Base-by-base conservation (phyloP, 2,113 vertebrate species). In the Donacobius atricapilla region DNA sequence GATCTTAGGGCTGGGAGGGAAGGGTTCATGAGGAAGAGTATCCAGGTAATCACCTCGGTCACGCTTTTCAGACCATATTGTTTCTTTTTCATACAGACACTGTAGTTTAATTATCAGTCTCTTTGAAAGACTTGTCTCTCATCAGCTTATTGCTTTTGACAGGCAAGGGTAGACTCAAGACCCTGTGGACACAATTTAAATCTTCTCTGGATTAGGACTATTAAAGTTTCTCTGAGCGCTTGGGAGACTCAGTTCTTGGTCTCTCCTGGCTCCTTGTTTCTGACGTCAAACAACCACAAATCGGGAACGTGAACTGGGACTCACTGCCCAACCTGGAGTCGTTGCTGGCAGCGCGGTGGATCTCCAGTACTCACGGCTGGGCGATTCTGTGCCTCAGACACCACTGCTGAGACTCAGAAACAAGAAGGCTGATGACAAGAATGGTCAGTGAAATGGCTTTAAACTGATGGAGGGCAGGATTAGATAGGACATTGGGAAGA, bases 361-460 rank as follows among this genome's bases (percentile, higher is more conserved):
- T n/a, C 70, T 48, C 57, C 51, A 13, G 47, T 0, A 3, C 13
- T 7, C 16, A 3, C 0, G 21, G 68, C 47, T 17, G 24, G 23
- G 10, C 7, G 44, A 4, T 9, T 15, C 81, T 68, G 81, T 35
- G 56, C 48, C 75, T 51, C 88, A 77, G 50, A 24, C 23, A 8
- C 2, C 15, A 17, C 0, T 27, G 79, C 79, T 57, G 82, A 83
- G 28, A 37, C 70, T 42, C 54, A 24, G 69, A 39, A 86, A 73
- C 42, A 39, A 39, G 17, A 11, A 8, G 14, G 19, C 35, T 90
- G 68, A 79, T 20, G 21, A 66, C 57, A 70, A 83, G 79, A 53
- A 19, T 9, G 15, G 16, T 33, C 87, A 70, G 12, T 22, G 35
- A 83, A 83, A 33, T 7, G 48, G 35, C 40, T 70, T 61, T 21